Conservation (phyloP, 1,140 invertebrate species). For the Drosophila willistoni region DNA sequence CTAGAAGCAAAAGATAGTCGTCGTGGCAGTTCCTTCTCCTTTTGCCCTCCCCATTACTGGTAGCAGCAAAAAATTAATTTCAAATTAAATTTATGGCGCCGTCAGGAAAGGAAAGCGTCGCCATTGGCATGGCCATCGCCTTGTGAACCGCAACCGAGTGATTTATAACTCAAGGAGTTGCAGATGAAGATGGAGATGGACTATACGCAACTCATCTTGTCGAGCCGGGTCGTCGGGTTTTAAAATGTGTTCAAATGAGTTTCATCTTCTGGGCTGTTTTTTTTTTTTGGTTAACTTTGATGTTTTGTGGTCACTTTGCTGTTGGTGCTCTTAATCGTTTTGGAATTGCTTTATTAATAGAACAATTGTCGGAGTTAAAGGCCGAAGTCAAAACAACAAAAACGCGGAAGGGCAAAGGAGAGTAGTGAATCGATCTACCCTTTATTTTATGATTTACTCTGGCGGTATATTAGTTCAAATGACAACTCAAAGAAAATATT, state of each 20-base stretch:
- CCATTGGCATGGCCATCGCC: slow-evolving; percentile 28
- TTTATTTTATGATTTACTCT: no score
- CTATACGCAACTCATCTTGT: slow-evolving; percentile 67
- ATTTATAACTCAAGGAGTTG: slow-evolving; percentile 52
- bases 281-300: slow-evolving; percentile 28
- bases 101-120: slow-evolving; percentile 71
- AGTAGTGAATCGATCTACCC: background rate
- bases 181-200: slow-evolving; percentile 13
- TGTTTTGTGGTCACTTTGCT: slow-evolving; percentile 59
- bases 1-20: background rate
- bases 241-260: slow-evolving; percentile 75
- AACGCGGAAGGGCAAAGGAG: background rate
- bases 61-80: slow-evolving; percentile 80
- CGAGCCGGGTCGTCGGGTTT: slow-evolving; percentile 39
- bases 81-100: slow-evolving; percentile 82
- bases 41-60: slow-evolving; percentile 32
- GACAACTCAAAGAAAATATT: background rate
- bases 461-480: slow-evolving; percentile 4
- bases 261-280: slow-evolving; percentile 37
- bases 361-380: slow-evolving; percentile 65
- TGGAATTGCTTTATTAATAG: slow-evolving; percentile 81
- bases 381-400: slow-evolving; percentile 10
- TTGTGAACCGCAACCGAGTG: slow-evolving; percentile 53
- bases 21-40: background rate
- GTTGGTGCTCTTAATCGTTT: slow-evolving; percentile 74